Base-by-base conservation (phyloP, 2,888 invertebrate genomes). In the Oligia strigilis region DNA sequence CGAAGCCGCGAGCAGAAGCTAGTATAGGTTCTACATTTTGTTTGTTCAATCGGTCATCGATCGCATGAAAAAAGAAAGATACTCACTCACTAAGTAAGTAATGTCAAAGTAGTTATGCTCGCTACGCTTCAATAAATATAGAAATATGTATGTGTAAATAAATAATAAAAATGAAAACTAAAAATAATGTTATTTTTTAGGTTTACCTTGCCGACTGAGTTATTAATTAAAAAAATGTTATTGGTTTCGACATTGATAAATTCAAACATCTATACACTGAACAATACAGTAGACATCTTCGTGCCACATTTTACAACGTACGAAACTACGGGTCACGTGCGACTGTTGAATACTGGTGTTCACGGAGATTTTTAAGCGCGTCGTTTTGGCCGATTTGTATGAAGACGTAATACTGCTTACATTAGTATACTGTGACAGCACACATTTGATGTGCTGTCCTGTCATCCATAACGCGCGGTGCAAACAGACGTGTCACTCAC, bases 401-500 rank as follows among this genome's bases (percentile, higher is more conserved):
- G 11, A 58, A 58, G n/a, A 11, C 58, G 58, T 60, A n/a, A 11
- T 60, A 60, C 4, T 60, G n/a, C n/a, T 60, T 60, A 60, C 58
- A 60, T 60, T 55, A 55, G 6, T n/a, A n/a, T 60, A 60, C 58
- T n/a, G 58, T n/a, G 58, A n/a, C 4, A n/a, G 17, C 23, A 43
- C 40, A 69, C 29, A 67, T 75, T 71, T 65, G 17, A 69, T 84
- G 81, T 58, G 40, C 69, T 58, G 65, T 66, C 55, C 69, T 58
- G 65, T 66, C 55, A 85, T 69, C 72, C 60, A 40, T 66, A 72
- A 69, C 62, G 70, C 58, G 46, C 40, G 55, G 64, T 64, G 76
- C 78, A 66, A 80, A 78, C 78, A 81, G 69, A 79, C 46, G 43
- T n/a, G 36, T 23, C 14, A 83, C 88, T 92, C 93, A 97, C 97